A percentile compares a stretch with the other conserved stretches of the same genome.
phyloP scores from a whole-genome alignment of 2,797 vertebrate species.

The Ptychobarbus kaznakovi region DNA sequence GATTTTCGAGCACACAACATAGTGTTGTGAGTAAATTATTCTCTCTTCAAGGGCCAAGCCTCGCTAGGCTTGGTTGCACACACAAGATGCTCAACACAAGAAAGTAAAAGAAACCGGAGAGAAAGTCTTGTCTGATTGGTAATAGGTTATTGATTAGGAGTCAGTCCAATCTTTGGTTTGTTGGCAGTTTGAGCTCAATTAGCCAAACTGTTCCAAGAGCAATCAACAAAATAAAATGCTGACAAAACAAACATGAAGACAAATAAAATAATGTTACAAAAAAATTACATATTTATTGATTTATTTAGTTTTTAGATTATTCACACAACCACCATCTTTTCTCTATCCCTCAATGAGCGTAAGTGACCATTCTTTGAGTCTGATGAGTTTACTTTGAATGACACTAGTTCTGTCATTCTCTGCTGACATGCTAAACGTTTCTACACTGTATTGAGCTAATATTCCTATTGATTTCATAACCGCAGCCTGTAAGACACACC shows the following conservation, averaged over 20 bases:
- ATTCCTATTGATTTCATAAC: conserved; percentile 31
- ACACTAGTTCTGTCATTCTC: background rate
- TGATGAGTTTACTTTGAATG: background rate
- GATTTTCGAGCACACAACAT: conserved; percentile 20
- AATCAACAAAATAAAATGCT: background rate
- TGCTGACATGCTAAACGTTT: conserved; percentile 28
- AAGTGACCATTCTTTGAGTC: background rate
- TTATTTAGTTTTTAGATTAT: background rate
- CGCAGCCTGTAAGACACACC: conserved; percentile 28
- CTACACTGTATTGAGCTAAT: conserved; percentile 17
- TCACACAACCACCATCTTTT: background rate
- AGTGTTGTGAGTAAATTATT: conserved; percentile 18
- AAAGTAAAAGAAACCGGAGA: conserved; percentile 47
- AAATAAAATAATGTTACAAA: background rate
- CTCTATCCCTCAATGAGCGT: background rate
- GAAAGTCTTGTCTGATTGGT: conserved; percentile 51
- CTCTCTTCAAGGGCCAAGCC: background rate
- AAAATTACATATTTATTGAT: background rate
- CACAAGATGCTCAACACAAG: background rate
- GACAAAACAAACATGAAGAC: background rate
- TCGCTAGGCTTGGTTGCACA: background rate
- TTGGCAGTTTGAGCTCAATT: conserved; percentile 13
- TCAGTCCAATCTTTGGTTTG: conserved; percentile 33
- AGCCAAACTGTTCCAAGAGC: background rate
- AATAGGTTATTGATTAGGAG: conserved; percentile 67